Evolutionary conservation across 2,888 invertebrate species (phyloP).

Genomic region (Cinara cedri): DNA sequence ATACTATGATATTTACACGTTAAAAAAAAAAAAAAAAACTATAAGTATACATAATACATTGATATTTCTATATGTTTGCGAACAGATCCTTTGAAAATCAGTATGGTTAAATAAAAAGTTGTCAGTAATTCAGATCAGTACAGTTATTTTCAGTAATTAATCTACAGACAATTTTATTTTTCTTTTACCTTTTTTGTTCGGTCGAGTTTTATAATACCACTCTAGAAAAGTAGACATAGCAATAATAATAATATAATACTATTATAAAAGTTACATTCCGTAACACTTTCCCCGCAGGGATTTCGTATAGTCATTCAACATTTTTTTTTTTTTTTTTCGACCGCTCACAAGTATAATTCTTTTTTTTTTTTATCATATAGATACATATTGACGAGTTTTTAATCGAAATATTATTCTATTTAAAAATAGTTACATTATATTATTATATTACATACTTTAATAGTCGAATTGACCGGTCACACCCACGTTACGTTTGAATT

Average conservation of each 20-base stretch:
- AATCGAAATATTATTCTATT: slow-evolving; percentile 15
- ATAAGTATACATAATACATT: too few species aligned
- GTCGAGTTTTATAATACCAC: too few species aligned
- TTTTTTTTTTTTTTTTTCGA: too few species aligned
- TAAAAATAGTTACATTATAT: not conserved
- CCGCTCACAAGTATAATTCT: not conserved
- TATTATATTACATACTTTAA: not conserved
- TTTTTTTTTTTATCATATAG: not conserved
- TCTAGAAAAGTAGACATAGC: not conserved
- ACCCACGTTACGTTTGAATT: slow-evolving; percentile 30
- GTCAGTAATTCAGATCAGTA: too few species aligned
- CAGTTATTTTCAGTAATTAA: too few species aligned
- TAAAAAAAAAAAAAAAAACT: too few species aligned
- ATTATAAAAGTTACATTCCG: not conserved
- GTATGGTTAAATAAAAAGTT: too few species aligned
- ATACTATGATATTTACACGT: too few species aligned
- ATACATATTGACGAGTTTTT: not conserved
- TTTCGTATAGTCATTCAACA: not conserved
- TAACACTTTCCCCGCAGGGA: not conserved
- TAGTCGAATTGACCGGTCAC: slow-evolving; percentile 10
- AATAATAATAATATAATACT: not conserved
- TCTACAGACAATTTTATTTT: too few species aligned
- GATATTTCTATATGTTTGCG: too few species aligned
- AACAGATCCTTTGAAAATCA: too few species aligned
- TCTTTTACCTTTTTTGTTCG: too few species aligned